Evolutionary conservation across 2,888 invertebrate species (phyloP), one percentile per base, ranked within the genome.

Genomic region (Agriopis aurantiaria): DNA sequence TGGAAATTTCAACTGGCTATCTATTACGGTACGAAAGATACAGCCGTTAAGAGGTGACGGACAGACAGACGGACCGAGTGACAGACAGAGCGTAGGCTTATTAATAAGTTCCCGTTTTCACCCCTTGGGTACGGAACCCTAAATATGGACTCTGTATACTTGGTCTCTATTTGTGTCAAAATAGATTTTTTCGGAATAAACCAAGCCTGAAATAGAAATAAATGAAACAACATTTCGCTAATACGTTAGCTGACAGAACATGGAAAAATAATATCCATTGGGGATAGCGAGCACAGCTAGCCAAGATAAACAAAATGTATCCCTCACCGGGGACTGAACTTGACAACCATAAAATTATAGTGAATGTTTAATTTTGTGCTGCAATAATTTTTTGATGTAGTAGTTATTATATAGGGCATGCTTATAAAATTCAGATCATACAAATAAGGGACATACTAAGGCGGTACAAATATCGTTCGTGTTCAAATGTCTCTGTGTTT

Each of bases 261-360:
- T 70, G 73, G 63, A 72, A 76, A 73, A 70, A 65, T 70, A 70
- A 73, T 65, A 65, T 65, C 69, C 67, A 57, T 8, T 12, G 71
- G 70, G 73, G 74, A 76, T 77, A 71, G 70, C 69, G 75, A 81
- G 79, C 75, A 61, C 65, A 65, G 51, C 65, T 78, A 79, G 81
- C 79, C 70, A 78, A 82, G 84, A 83, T 87, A 85, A 87, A 86
- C 83, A 79, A 74, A 85, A 85, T 82, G 79, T 81, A 86, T 87
- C 77, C 76, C 75, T 75, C 82, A 78, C 81, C 68, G 48, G 84
- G 79, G 85, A 80, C 72, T 72, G 76, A 74, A 78, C 73, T 73
- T 82, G 82, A 79, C 80, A 80, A 77, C 76, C 78, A 76, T 81
- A 79, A 81, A 84, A 82, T 83, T 83, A 85, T 82, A 80, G 79